Base-by-base conservation (phyloP, 2,888 invertebrate species). In the Phyto melanocephala region DNA sequence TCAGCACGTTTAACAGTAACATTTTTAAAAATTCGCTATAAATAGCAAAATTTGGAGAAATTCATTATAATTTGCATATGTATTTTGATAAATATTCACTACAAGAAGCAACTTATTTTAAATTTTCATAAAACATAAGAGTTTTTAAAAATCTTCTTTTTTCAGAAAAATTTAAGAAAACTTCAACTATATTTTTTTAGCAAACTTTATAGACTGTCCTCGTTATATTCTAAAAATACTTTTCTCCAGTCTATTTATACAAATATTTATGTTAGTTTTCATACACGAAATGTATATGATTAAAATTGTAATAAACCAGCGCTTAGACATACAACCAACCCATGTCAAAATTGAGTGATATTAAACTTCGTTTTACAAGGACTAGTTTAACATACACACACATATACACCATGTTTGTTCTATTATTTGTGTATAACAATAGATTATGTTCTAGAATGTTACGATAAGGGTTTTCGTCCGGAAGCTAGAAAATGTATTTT, bases 391-490 rank as follows among this genome's bases (percentile, higher is more conserved):
- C 24, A 35, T 15, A 13, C 11, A 58, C 15, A 24, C 37, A 15
- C 52, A 67, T 67, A 40, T 52, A 17, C 40, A 3, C 15, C 15
- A 17, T 58, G 15, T 71, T 37, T 50, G 37, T 1, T 56, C 6
- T 37, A 3, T 11, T 20, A 42, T 24, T 42, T 15, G 37, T 37
- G 22, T 35, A 52, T 24, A 54, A 67, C 0, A 15, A 54, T 67
- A 67, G 40, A 67, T 67, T 52, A 67, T 67, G 52, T 67, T 40
- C 24, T 15, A 54, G 22, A n/a, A 54, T 40, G 40, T 37, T 52
- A 50, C 52, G 37, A 50, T 37, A 24, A 24, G 15, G 52, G 40
- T 52, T 67, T 40, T 40, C n/a, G 60, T 1, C 40, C 22, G n/a
- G 11, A n/a, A 62, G 40, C 13, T 35, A 37, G 20, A 1, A 37